Evolutionary conservation across 2,113 vertebrate species (phyloP).

Genomic region (Phocoena phocoena): DNA sequence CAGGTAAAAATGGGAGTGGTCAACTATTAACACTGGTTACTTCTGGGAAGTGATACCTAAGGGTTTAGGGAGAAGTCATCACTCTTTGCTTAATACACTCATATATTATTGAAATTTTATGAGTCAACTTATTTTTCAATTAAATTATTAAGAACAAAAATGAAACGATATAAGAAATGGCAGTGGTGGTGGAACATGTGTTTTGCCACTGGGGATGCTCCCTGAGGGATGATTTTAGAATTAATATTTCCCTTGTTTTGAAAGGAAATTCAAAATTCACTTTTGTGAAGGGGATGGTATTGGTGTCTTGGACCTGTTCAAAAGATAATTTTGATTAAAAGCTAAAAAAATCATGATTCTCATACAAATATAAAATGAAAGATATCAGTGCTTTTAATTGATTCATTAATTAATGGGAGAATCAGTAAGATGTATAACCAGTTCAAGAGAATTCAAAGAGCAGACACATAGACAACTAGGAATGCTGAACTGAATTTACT

Average conservation of each 20-base stretch:
- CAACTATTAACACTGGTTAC: neutral
- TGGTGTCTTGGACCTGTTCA: neutral
- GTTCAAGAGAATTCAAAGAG: neutral
- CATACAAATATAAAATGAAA: neutral
- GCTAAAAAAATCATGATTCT: neutral
- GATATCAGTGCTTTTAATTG: neutral
- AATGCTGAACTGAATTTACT: neutral
- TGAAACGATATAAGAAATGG: neutral
- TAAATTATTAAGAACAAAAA: conserved; percentile 15
- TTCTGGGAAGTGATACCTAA: neutral
- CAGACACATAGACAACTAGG: neutral
- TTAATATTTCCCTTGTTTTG: neutral
- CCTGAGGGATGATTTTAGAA: neutral
- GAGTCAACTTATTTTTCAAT: neutral
- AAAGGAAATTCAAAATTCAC: neutral
- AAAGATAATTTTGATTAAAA: neutral
- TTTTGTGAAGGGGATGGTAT: neutral
- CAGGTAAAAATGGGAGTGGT: neutral
- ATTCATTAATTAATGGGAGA: neutral
- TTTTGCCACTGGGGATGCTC: neutral
- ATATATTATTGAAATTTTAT: neutral
- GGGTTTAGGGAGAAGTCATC: neutral
- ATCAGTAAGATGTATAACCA: neutral
- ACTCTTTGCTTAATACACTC: neutral
- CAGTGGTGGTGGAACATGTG: neutral